phyloP scores from a whole-genome alignment of 2,113 vertebrate species.

The Thalassarche chlororhynchos region DNA sequence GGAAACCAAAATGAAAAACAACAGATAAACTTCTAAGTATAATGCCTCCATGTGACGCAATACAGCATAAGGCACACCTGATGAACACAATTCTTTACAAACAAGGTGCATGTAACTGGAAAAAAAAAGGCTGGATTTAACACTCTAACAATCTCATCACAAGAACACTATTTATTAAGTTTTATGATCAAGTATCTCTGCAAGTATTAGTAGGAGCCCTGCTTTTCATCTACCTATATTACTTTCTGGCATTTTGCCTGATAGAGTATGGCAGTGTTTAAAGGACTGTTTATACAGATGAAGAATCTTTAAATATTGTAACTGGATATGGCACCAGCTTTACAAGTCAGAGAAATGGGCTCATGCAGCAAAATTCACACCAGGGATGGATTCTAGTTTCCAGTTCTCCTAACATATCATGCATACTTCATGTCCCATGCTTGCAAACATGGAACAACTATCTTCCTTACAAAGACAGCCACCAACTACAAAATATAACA shows the following conservation, averaged over 20 bases:
- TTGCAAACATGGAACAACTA: background rate
- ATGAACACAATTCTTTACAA: background rate
- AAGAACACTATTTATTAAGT: background rate
- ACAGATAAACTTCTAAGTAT: background rate
- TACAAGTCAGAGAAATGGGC: background rate
- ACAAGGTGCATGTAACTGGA: background rate
- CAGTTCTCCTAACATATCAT: background rate
- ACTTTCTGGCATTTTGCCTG: background rate
- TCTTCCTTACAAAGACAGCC: background rate
- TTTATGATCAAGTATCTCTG: background rate
- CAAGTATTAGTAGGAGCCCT: background rate
- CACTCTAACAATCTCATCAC: background rate
- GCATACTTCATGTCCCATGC: background rate
- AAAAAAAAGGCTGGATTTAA: background rate
- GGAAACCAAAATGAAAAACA: background rate
- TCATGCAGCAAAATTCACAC: background rate
- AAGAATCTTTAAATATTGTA: background rate
- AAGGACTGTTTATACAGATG: background rate
- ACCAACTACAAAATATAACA: background rate
- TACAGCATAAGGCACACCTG: background rate
- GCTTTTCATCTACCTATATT: background rate
- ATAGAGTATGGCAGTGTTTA: background rate
- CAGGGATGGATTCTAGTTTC: background rate
- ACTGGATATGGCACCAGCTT: background rate
- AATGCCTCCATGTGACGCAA: background rate